phyloP scores from a whole-genome alignment of 2,797 vertebrate species.

The Pyrrhura leucotis region DNA sequence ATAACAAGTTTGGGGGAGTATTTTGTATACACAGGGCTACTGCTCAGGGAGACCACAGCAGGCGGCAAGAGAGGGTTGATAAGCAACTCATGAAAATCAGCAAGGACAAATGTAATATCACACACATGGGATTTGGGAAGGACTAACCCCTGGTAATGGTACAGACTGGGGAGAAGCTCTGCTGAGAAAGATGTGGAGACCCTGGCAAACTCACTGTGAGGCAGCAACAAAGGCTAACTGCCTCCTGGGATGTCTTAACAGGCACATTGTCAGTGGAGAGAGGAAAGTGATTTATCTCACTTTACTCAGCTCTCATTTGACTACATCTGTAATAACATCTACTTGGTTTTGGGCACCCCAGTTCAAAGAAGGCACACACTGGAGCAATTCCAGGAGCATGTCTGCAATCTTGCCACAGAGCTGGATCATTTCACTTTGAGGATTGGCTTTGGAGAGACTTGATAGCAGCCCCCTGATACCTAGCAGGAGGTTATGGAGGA shows the following conservation, averaged over 20 bases:
- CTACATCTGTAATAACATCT: not conserved
- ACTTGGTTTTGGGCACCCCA: not conserved
- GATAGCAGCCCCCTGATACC: accelerated
- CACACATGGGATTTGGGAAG: accelerated
- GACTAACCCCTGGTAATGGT: not conserved
- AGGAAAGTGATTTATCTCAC: not conserved
- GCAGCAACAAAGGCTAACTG: not conserved
- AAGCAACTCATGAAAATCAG: not conserved
- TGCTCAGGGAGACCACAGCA: not conserved
- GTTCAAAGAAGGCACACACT: accelerated
- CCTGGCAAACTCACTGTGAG: not conserved
- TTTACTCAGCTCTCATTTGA: not conserved
- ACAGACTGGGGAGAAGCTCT: not conserved
- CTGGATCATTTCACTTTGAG: not conserved
- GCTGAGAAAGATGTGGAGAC: accelerated
- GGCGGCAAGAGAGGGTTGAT: not conserved
- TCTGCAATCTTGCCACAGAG: not conserved
- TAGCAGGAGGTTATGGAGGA: not conserved
- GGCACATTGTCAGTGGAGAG: not conserved
- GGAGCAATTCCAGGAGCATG: not conserved
- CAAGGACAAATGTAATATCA: not conserved
- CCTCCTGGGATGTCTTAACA: not conserved
- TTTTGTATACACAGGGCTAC: not conserved
- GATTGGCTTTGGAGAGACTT: not conserved
- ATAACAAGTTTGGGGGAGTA: not conserved